Conservation (phyloP, 2,888 invertebrate genomes). For the Drosophila glabriapex region DNA sequence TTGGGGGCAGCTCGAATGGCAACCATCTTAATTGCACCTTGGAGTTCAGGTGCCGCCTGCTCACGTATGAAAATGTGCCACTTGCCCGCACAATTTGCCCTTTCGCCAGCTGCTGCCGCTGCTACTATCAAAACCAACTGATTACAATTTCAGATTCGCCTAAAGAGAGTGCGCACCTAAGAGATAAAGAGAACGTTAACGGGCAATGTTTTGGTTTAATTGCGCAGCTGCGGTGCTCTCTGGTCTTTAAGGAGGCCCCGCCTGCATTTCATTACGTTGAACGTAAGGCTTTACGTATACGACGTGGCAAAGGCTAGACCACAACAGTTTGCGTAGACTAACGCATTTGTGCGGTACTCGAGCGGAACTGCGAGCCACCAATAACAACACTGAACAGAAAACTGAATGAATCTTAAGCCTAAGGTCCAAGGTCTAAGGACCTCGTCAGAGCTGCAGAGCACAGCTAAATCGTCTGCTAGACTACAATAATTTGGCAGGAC, state of each 20-base stretch:
- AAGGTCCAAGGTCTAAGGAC: slow-evolving; percentile 2
- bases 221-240: slow-evolving; percentile 42
- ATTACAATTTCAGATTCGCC: slow-evolving; percentile 45
- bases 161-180: slow-evolving; percentile 38
- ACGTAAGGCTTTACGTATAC: slow-evolving; percentile 48
- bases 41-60: slow-evolving; percentile 35
- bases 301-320: slow-evolving; percentile 22
- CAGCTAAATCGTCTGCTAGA: slow-evolving; percentile 17
- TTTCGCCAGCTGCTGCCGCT: slow-evolving; percentile 23
- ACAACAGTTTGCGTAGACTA: slow-evolving; percentile 58
- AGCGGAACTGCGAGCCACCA: slow-evolving; percentile 62
- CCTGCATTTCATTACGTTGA: slow-evolving; percentile 67
- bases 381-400: slow-evolving; percentile 13
- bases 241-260: slow-evolving; percentile 64
- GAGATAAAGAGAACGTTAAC: slow-evolving; percentile 36
- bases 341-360: slow-evolving; percentile 55
- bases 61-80: slow-evolving; percentile 53
- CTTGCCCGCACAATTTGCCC: slow-evolving; percentile 46
- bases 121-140: slow-evolving; percentile 27
- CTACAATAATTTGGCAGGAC: slow-evolving; percentile 22
- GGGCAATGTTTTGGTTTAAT: slow-evolving; percentile 8
- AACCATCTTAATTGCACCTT: slow-evolving; percentile 56
- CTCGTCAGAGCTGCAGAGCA: neutral
- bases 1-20: slow-evolving; percentile 16
- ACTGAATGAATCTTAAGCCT: slow-evolving; percentile 1